Evolutionary conservation across 2,113 vertebrate species (phyloP), one percentile per base, ranked within the genome.

Genomic region (Cranoglanis bouderius): DNA sequence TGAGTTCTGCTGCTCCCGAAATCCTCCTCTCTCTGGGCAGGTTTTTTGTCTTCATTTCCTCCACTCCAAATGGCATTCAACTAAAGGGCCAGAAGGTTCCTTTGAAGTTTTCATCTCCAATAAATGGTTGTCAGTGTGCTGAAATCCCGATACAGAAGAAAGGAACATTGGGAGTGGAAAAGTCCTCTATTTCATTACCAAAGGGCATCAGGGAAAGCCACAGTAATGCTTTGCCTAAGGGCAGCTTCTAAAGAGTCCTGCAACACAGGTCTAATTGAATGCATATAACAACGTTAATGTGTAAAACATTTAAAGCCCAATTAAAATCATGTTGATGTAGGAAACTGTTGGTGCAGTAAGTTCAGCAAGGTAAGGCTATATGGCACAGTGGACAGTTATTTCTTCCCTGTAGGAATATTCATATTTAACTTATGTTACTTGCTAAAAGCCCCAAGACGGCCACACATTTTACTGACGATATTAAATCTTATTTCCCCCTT

Each of bases 31-130:
- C 91, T 87, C 86, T 92, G 87, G 29, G 32, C 72, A 85, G 87
- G 90, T 91, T 89, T 90, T 86, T 72, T 29, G 89, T 92, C 90
- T 91, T 87, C 87, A 91, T 94, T 92, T 93, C 87, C 92, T 85
- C 55, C 91, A 85, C 86, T 91, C 88, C 87, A 85, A 92, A 93
- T 90, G 91, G 46, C 81, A 92, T 84, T 92, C 81, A 72, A 57
- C 85, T 87, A 40, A 85, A 90, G 90, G 82, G 87, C 91, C 87
- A 88, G 80, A 90, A 90, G 86, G 92, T 84, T 92, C 91, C 90
- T 88, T 93, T 90, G 89, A 83, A 88, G 90, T 91, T 81, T 90
- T 91, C 91, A 91, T 93, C 88, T 89, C 84, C 43, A 81, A 82
- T 89, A 92, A 90, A 92, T 89, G 91, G 86, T 85, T 87, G 74